Evolutionary conservation across 1,140 invertebrate species (phyloP), one percentile per base, ranked within the genome.

Genomic region (Teleopsis dalmanni): DNA sequence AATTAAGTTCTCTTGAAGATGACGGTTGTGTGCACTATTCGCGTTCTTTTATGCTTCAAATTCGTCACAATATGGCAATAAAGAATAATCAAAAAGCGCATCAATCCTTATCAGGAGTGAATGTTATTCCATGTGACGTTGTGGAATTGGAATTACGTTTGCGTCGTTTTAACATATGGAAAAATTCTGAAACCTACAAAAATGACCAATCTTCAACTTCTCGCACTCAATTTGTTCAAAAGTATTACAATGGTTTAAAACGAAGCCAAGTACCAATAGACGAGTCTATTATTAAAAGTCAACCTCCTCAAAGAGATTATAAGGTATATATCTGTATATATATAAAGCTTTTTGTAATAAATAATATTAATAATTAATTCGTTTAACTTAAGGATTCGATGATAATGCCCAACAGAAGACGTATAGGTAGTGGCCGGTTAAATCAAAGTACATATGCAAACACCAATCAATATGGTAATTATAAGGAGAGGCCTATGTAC

Each of bases 391-490:
- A 51, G 49, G 49, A 51, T 19, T 38, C 49, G 13, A 40, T 61
- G 2, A 67, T 67, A 50, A 62, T 65, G 13, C 37, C 50, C 34
- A 67, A 67, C 57, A 61, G 67, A 43, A 55, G 65, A 33, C 65
- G 65, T n/a, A 68, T 68, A 35, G 65, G 65, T 9, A 68, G 65
- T 36, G 65, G 65, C 19, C 65, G 65, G 18, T 35, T 67, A 3
- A 57, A 52, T 6, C 62, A 65, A 36, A 51, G 53, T 2, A 67
- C 64, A 53, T 67, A 58, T 59, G 46, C 50, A n/a, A 48, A 48
- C 38, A 16, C 46, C 7, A 13, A 29, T 19, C 25, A 16, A 13
- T 10, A 25, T 9, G 41, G 31, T 11, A 31, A 21, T 29, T 19
- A 25, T 11, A 16, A 29, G 22, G n/a, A n/a, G n/a, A n/a, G n/a